Conservation (phyloP, 2,797 vertebrate species). For the Iguana delicatissima region DNA sequence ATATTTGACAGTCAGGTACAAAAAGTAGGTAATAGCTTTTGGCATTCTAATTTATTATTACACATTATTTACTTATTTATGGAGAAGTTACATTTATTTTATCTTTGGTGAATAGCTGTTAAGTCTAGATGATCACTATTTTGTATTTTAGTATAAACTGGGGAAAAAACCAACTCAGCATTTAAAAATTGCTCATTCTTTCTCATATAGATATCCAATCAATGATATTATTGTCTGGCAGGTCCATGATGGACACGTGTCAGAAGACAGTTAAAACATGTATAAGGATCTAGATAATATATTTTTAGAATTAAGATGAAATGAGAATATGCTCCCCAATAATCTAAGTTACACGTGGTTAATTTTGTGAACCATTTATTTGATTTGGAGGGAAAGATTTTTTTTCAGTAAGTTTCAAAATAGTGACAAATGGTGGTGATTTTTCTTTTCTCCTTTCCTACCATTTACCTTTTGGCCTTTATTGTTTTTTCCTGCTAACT, state of each 20-base stretch:
- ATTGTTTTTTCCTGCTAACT: too few species aligned
- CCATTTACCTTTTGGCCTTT: too few species aligned
- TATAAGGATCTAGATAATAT: neutral
- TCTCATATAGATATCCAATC: neutral
- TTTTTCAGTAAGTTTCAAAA: too few species aligned
- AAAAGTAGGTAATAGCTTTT: constrained; percentile 68
- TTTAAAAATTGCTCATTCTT: constrained; percentile 5
- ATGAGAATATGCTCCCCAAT: neutral
- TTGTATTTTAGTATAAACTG: constrained; percentile 18
- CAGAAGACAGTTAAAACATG: neutral
- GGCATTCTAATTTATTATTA: constrained; percentile 47
- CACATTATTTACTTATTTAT: constrained; percentile 40
- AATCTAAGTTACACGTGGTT: neutral
- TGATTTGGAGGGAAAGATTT: neutral
- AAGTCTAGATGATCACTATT: constrained; percentile 8
- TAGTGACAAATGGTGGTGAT: too few species aligned
- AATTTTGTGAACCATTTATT: neutral
- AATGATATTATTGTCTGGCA: neutral
- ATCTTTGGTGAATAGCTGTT: neutral
- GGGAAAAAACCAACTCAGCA: neutral
- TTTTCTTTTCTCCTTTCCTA: too few species aligned
- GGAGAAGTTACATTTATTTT: constrained; percentile 29
- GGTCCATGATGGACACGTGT: neutral
- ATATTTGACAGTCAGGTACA: constrained; percentile 82
- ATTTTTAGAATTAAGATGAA: neutral